Base-by-base conservation (phyloP, 2,113 vertebrate species). In the Chamaea fasciata region DNA sequence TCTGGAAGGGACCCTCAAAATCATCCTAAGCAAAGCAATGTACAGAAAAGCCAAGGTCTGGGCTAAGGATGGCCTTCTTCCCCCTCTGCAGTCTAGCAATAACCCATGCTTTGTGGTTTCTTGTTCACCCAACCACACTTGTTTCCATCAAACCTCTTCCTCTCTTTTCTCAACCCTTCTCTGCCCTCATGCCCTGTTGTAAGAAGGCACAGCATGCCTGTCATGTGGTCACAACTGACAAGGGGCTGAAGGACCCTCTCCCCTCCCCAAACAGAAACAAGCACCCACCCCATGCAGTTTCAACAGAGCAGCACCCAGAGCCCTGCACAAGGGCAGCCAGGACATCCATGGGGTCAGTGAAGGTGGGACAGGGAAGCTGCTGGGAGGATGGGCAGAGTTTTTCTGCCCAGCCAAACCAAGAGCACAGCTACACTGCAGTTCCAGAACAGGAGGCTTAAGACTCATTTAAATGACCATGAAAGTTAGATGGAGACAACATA, bases 101-200 rank as follows among this genome's bases (percentile, higher is more conserved):
- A 70, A 63, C 30, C 31, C 42, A 28, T 1, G 3, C 44, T 21
- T 92, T 65, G 62, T 7, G 17, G 13, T 35, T 93, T 70, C 55
- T 70, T 80, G 10, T 41, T 83, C 42, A 76, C 19, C 2, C 64
- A 63, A 8, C 31, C 19, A 3, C 35, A 59, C 6, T 41, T n/a
- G 12, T 8, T 49, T 76, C 55, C 33, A 24, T 10, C 39, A 74
- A 81, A 56, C 15, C 11, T 46, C 70, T 70, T 71, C 42, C 23
- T 70, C 52, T 83, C 44, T 52, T 24, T 71, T 74, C 67, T 47
- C 70, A 27, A 26, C 9, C 16, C 8, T 78, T 64, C 37, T 82
- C 50, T 68, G 46, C 55, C 13, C 37, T 55, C n/a, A 14, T 13
- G 63, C 24, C 15, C 18, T 5, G 1, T 1, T 3, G 1, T 14